Evolutionary conservation across 2,888 invertebrate genomes (phyloP).

Genomic region (Dendrolimus pini): DNA sequence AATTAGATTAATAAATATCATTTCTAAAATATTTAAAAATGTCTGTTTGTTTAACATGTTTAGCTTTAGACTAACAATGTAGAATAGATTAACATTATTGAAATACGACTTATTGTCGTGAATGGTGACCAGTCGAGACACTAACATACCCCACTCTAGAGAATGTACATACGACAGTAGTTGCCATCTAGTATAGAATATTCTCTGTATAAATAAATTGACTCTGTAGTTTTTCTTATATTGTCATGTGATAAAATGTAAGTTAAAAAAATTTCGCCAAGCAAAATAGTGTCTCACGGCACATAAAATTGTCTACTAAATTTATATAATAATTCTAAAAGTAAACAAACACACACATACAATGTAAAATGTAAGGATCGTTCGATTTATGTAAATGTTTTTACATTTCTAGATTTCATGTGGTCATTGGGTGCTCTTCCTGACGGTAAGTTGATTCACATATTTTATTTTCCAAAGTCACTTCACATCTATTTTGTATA

Average conservation of each 20-base stretch:
- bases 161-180: slow-evolving; percentile 34
- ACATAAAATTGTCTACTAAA: slow-evolving; percentile 25
- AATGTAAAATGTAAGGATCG: slow-evolving; percentile 66
- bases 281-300: slow-evolving; percentile 76
- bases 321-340: slow-evolving; percentile 35
- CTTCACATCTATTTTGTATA: slow-evolving; percentile 38
- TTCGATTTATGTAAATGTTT: slow-evolving; percentile 76
- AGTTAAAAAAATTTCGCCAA: slow-evolving; percentile 60
- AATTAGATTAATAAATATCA: slow-evolving; percentile 72
- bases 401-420: slow-evolving; percentile 95
- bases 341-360: slow-evolving; percentile 43
- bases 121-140: slow-evolving; percentile 38
- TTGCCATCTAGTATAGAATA: background rate
- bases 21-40: slow-evolving; percentile 69
- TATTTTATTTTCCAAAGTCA: slow-evolving; percentile 47
- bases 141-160: slow-evolving; percentile 63
- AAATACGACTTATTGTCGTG: slow-evolving; percentile 36
- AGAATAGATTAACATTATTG: slow-evolving; percentile 67
- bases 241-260: slow-evolving; percentile 18
- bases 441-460: slow-evolving; percentile 88
- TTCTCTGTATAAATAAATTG: slow-evolving; percentile 42
- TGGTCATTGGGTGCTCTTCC: slow-evolving; percentile 98
- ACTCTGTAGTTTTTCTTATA: slow-evolving; percentile 43
- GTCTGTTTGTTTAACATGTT: slow-evolving; percentile 77
- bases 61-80: slow-evolving; percentile 74